A percentile compares a stretch with the other conserved stretches of the same genome.
phyloP scores from a whole-genome alignment of 2,888 invertebrate species.

The Sesia apiformis region DNA sequence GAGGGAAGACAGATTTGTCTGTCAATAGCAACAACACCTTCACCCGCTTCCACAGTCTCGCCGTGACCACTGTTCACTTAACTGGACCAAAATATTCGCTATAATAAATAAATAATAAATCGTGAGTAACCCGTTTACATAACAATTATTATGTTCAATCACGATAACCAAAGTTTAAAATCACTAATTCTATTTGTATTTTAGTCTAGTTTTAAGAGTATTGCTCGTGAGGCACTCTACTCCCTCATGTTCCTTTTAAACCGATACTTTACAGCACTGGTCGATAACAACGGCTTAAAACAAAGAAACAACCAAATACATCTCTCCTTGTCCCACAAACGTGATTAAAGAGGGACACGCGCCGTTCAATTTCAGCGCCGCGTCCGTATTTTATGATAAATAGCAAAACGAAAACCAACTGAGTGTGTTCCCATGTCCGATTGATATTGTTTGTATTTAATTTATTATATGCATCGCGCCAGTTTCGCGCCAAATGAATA shows the following conservation, averaged over 20 bases:
- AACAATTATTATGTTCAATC: no score
- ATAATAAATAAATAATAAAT: no score
- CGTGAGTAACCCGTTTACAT: no score
- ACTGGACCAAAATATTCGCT: no score
- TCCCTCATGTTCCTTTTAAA: neutral
- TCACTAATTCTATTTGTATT: no score
- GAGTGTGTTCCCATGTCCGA: slow-evolving; percentile 62
- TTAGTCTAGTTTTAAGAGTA: no score
- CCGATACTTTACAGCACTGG: slow-evolving; percentile 22
- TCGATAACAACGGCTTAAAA: slow-evolving; percentile 48
- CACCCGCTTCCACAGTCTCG: no score
- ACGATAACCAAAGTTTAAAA: no score
- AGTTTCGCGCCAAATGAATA: slow-evolving; percentile 40
- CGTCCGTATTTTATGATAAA: slow-evolving; percentile 63
- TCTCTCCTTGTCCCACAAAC: slow-evolving; percentile 24
- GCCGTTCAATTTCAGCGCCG: slow-evolving; percentile 41
- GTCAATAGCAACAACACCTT: no score
- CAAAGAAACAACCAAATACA: slow-evolving; percentile 31
- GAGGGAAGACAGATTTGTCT: no score
- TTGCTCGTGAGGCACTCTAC: no score
- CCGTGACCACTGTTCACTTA: no score
- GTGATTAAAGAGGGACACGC: slow-evolving; percentile 24
- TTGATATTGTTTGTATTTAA: slow-evolving; percentile 62
- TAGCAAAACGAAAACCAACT: slow-evolving; percentile 43
- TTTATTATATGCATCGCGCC: slow-evolving; percentile 51